phyloP scores from a whole-genome alignment of 2,888 invertebrate genomes.

The Phytoseiulus persimilis region DNA sequence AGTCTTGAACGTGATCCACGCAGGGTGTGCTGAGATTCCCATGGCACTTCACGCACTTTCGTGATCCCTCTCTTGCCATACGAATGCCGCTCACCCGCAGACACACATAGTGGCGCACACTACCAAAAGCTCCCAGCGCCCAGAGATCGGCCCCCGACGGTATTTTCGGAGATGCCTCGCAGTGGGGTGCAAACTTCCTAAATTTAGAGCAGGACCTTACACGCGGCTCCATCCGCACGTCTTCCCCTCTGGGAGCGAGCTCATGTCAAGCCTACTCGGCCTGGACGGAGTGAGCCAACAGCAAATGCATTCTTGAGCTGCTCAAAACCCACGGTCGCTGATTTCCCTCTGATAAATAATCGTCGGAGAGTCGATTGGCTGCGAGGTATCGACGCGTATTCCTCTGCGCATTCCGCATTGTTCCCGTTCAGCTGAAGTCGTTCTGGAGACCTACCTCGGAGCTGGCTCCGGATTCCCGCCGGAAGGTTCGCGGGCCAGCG shows the following conservation, averaged over 20 bases:
- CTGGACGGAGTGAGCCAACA: not conserved
- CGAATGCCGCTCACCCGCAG: too few relatives aligned
- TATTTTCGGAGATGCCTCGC: not conserved
- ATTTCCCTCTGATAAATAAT: not conserved
- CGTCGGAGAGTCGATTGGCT: not conserved
- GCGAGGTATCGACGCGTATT: too few relatives aligned
- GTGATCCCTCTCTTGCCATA: not conserved
- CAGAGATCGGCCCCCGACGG: not conserved
- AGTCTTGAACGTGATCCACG: not conserved
- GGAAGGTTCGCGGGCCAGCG: too few relatives aligned
- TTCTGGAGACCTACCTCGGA: too few relatives aligned
- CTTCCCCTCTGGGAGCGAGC: not conserved
- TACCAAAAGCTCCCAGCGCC: not conserved
- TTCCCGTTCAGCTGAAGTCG: too few relatives aligned
- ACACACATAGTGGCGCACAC: too few relatives aligned
- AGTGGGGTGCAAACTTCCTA: not conserved
- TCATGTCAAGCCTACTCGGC: not conserved
- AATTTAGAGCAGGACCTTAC: not conserved
- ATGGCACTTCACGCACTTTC: slow-evolving; percentile 5
- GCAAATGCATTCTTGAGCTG: not conserved
- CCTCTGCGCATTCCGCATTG: too few relatives aligned
- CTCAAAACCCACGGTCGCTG: not conserved
- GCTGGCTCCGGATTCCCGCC: too few relatives aligned
- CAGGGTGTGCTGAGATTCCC: not conserved
- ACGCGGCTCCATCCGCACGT: not conserved